Percentiles rank a stretch among this genome's conserved stretches.
phyloP scores from a whole-genome alignment of 2,113 vertebrate genomes.

The Puntigrus tetrazona region DNA sequence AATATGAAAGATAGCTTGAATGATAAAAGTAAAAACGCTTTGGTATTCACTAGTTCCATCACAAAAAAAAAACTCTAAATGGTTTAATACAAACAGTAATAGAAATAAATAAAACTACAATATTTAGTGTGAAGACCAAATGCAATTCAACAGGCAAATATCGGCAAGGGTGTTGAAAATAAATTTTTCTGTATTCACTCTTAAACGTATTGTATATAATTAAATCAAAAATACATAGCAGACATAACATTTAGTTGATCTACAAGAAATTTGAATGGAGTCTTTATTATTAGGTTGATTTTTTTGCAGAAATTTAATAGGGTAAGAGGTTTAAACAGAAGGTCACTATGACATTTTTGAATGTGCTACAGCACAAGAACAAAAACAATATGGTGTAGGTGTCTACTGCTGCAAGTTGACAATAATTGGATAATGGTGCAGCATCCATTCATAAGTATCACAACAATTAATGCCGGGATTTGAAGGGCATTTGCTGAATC shows the following conservation, averaged over 20 bases:
- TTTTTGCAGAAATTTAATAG: not conserved
- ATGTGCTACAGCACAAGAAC: not conserved
- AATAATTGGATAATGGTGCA: constrained; percentile 21
- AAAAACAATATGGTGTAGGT: constrained; percentile 3
- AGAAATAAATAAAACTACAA: not conserved
- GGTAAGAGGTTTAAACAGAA: not conserved
- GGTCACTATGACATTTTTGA: not conserved
- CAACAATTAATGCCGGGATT: constrained; percentile 49
- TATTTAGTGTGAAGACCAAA: not conserved
- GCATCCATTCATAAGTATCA: constrained; percentile 35
- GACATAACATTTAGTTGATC: not conserved
- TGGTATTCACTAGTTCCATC: not conserved
- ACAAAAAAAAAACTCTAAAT: not conserved
- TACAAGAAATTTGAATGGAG: not conserved
- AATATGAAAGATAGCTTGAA: not conserved
- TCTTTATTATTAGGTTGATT: not conserved
- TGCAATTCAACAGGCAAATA: not conserved
- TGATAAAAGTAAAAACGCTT: not conserved
- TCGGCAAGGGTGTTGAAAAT: not conserved
- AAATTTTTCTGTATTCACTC: not conserved
- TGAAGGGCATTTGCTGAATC: constrained; percentile 13
- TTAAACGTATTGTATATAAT: not conserved
- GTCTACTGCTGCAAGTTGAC: constrained; percentile 11
- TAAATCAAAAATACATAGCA: not conserved
- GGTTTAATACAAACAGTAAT: not conserved